Conservation (phyloP, 2,113 vertebrate genomes). For the Herpetotheres cachinnans region DNA sequence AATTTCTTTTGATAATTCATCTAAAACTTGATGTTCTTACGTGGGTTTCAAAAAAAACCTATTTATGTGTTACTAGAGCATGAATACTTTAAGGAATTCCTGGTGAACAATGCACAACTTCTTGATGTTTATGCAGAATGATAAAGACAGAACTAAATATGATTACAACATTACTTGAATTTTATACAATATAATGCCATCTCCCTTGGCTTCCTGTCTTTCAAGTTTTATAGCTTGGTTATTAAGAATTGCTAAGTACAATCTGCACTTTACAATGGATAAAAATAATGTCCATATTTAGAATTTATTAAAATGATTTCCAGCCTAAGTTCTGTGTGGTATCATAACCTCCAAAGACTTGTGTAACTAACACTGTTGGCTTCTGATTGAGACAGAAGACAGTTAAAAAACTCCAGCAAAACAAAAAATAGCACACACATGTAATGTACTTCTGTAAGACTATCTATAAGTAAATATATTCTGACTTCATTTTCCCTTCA, state of each 20-base stretch:
- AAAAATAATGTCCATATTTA: constrained; percentile 8
- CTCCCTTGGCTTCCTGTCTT: background rate
- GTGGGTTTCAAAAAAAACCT: background rate
- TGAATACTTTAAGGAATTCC: background rate
- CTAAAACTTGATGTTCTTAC: background rate
- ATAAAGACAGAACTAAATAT: background rate
- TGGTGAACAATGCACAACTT: background rate
- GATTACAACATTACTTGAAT: background rate
- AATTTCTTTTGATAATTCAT: constrained; percentile 34
- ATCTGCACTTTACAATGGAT: background rate
- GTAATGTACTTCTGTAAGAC: background rate
- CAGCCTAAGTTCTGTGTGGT: background rate
- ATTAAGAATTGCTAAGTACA: constrained; percentile 14
- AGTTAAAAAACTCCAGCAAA: background rate
- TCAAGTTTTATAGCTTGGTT: background rate
- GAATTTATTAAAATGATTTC: constrained; percentile 34
- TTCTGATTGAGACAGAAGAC: background rate
- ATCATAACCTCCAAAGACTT: background rate
- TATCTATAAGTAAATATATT: background rate
- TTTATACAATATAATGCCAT: background rate
- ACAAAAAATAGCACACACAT: background rate
- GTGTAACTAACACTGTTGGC: background rate
- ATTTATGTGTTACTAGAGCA: background rate
- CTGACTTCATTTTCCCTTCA: background rate
- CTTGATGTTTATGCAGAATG: background rate